Evolutionary conservation across 2,888 invertebrate species (phyloP).

Genomic region (Gnatocerus cornutus): DNA sequence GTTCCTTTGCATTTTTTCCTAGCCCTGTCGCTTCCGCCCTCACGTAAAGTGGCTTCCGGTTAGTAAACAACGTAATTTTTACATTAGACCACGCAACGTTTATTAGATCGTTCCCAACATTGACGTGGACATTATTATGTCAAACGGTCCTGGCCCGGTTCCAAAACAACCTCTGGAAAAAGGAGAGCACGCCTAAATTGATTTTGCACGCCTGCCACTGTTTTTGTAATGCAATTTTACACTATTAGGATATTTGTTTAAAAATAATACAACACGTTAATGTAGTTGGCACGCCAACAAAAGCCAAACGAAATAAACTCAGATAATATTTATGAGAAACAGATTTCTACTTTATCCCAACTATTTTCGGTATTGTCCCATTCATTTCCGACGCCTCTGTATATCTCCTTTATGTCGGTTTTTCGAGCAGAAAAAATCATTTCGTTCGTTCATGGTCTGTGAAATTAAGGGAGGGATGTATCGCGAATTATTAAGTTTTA

Average conservation of each 20-base stretch:
- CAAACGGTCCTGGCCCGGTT: conserved; percentile 38
- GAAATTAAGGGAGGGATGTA: conserved; percentile 25
- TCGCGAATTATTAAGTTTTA: conserved; percentile 35
- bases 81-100: conserved; percentile 34
- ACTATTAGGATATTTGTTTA: conserved; percentile 54
- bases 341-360: conserved; percentile 21
- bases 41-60: neutral
- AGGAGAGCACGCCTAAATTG: conserved; percentile 57
- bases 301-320: conserved; percentile 28
- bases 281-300: conserved; percentile 56
- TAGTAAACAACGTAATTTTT: conserved; percentile 38
- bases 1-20: no score
- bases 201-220: conserved; percentile 55
- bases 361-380: conserved; percentile 29
- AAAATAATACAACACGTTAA: conserved; percentile 55
- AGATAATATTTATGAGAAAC: conserved; percentile 38
- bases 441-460: conserved; percentile 14
- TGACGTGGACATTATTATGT: conserved; percentile 48
- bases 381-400: conserved; percentile 16
- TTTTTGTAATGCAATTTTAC: conserved; percentile 58
- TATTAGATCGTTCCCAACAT: conserved; percentile 37
- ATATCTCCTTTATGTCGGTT: neutral
- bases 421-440: conserved; percentile 16
- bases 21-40: no score
- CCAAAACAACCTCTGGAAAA: conserved; percentile 46